Evolutionary conservation across 1,140 invertebrate species (phyloP).

Genomic region (Adelges cooleyi): DNA sequence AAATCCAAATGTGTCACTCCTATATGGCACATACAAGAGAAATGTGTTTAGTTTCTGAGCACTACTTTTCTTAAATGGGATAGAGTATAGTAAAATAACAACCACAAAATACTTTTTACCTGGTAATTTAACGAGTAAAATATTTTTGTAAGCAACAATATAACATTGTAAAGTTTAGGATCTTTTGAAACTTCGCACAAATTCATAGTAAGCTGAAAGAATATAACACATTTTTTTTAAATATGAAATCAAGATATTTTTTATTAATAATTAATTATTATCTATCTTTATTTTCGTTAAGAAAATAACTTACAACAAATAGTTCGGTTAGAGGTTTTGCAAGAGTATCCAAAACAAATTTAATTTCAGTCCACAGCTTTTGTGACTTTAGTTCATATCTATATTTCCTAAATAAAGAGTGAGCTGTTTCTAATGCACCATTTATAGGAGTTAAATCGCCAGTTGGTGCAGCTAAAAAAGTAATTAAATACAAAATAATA

Average conservation of each 20-base stretch:
- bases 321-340: conserved; percentile 86
- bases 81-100: neutral
- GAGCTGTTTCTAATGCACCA: conserved; percentile 84
- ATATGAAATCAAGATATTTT: too few species aligned
- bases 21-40: too few species aligned
- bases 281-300: too few species aligned
- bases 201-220: conserved; percentile 66
- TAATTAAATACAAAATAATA: neutral
- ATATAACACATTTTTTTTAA: neutral
- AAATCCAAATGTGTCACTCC: too few species aligned
- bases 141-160: conserved; percentile 85
- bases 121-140: conserved; percentile 94
- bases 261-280: too few species aligned
- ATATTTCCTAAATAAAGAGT: conserved; percentile 93
- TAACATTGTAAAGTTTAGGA: conserved; percentile 75
- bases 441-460: conserved; percentile 92
- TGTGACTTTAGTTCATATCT: conserved; percentile 92
- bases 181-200: conserved; percentile 62
- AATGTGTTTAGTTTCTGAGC: too few species aligned
- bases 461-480: neutral
- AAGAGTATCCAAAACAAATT: conserved; percentile 88
- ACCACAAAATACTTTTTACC: conserved; percentile 39
- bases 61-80: too few species aligned
- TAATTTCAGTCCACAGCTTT: conserved; percentile 89
- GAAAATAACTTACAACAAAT: conserved; percentile 54